Conservation (phyloP, 1,140 invertebrate genomes). For the Harpegnathos saltator region DNA sequence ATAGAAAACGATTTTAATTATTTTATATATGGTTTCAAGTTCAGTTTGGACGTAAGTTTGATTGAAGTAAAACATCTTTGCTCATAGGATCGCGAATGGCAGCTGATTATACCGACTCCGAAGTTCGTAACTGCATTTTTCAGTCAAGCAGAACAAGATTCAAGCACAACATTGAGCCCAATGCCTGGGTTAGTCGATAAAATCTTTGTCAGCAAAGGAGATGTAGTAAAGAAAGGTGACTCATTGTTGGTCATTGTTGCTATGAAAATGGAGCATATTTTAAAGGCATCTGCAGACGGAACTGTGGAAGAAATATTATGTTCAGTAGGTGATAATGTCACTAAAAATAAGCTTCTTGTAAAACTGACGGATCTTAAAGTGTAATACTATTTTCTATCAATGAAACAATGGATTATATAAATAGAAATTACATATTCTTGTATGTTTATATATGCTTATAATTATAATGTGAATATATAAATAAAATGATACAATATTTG, state of each 20-base stretch:
- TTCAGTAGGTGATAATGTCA: slow-evolving; percentile 93
- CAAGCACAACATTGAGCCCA: slow-evolving; percentile 91
- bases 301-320: slow-evolving; percentile 91
- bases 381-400: background rate
- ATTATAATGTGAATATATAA: too few species aligned
- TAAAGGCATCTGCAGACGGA: slow-evolving; percentile 92
- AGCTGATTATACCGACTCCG: slow-evolving; percentile 84
- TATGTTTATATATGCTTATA: too few species aligned
- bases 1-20: background rate
- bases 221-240: slow-evolving; percentile 93
- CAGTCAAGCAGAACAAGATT: slow-evolving; percentile 65
- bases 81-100: slow-evolving; percentile 86
- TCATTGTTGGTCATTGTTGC: slow-evolving; percentile 96
- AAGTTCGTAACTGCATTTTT: slow-evolving; percentile 85
- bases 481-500: too few species aligned
- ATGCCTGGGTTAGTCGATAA: slow-evolving; percentile 99
- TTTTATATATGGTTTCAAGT: too few species aligned
- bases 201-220: slow-evolving; percentile 92
- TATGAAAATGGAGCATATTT: slow-evolving; percentile 99
- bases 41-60: too few species aligned
- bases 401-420: too few species aligned
- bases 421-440: too few species aligned
- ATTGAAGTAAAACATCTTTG: too few species aligned
- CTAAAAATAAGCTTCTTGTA: slow-evolving; percentile 90
- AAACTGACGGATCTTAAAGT: slow-evolving; percentile 77